Percentiles rank a stretch among this genome's conserved stretches.
phyloP scores from a whole-genome alignment of 92 coral and sea anemone genomes.

The Palythoa grandis region DNA sequence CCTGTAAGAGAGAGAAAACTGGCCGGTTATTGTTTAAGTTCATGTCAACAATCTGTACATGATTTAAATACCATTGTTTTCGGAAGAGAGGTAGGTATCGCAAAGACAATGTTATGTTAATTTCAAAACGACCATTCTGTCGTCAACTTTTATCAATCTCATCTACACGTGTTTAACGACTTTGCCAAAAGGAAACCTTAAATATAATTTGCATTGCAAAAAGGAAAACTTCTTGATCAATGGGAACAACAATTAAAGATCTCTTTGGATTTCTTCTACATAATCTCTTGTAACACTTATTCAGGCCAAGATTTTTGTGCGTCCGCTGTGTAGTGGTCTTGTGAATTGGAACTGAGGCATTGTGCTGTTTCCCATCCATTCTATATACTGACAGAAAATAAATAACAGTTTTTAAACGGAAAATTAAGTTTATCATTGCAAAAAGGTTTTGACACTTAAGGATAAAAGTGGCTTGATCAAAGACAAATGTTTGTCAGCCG shows the following conservation, averaged over 20 bases:
- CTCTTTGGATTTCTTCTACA: neutral
- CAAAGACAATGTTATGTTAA: constrained; percentile 37
- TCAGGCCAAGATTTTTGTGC: neutral
- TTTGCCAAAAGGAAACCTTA: constrained; percentile 16
- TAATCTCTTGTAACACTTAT: neutral
- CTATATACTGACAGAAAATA: neutral
- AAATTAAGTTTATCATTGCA: constrained; percentile 11
- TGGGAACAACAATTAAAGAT: neutral
- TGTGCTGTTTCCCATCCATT: neutral
- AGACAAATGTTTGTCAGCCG: constrained; percentile 14
- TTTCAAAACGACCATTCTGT: constrained; percentile 8
- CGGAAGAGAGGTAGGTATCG: constrained; percentile 25
- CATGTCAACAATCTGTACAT: constrained; percentile 38
- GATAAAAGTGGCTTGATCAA: neutral
- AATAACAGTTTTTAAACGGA: constrained; percentile 20
- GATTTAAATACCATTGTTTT: constrained; percentile 43
- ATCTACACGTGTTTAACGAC: constrained; percentile 44
- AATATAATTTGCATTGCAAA: constrained; percentile 43
- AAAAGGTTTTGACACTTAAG: constrained; percentile 29
- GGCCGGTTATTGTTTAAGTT: neutral
- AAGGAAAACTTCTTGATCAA: neutral
- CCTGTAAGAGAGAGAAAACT: neutral
- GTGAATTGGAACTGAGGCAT: neutral
- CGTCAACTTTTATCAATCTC: constrained; percentile 33
- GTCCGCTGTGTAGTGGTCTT: neutral